Evolutionary conservation across 2,113 vertebrate genomes (phyloP).

Genomic region (Perognathus longimembris): DNA sequence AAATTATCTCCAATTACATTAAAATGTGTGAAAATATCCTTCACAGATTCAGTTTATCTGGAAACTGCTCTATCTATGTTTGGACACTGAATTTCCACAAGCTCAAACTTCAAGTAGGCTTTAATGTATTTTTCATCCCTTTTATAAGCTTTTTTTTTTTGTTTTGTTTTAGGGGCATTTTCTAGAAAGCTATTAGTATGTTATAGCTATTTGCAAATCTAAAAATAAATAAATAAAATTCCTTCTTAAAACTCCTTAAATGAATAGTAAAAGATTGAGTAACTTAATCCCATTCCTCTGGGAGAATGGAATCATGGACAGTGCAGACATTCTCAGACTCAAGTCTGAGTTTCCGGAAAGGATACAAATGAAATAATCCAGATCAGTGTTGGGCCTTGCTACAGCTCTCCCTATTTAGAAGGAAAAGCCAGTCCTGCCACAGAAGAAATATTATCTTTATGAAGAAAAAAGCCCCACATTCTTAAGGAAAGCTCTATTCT

Average conservation of each 20-base stretch:
- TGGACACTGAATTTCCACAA: constrained; percentile 9
- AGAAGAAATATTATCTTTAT: constrained; percentile 11
- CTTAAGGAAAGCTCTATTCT: background rate
- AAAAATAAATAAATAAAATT: background rate
- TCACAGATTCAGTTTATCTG: constrained; percentile 36
- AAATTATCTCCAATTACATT: constrained; percentile 55
- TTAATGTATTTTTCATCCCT: background rate
- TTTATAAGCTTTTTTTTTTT: background rate
- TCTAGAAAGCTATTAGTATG: background rate
- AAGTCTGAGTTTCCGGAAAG: background rate
- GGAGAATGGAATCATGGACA: background rate
- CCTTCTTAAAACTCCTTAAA: background rate
- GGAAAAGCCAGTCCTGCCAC: background rate
- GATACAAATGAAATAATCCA: background rate
- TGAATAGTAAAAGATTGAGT: background rate
- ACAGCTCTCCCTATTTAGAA: background rate
- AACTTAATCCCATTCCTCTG: background rate
- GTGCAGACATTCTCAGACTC: background rate
- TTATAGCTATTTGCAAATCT: background rate
- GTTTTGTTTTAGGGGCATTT: background rate
- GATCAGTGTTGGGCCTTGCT: background rate
- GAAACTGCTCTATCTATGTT: constrained; percentile 50
- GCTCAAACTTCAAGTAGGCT: background rate
- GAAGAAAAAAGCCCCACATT: background rate
- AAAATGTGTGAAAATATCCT: constrained; percentile 57